A percentile compares a stretch with the other conserved stretches of the same genome.
phyloP scores from a whole-genome alignment of 2,113 vertebrate species.

The Pituophis catenifer region DNA sequence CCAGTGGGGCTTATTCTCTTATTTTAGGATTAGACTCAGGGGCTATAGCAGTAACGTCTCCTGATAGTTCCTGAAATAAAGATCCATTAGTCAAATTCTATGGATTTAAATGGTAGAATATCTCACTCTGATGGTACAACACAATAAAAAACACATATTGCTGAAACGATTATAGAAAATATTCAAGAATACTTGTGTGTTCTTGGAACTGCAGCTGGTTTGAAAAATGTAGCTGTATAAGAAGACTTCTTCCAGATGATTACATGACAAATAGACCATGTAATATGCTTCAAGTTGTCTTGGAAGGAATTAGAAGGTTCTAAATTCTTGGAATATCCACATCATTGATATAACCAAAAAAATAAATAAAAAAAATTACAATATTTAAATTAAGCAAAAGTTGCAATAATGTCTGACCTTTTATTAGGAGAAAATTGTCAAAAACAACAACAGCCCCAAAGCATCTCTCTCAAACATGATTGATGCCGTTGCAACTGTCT shows the following conservation, averaged over 20 bases:
- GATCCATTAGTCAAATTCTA: neutral
- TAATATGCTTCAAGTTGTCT: neutral
- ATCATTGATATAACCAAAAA: constrained; percentile 19
- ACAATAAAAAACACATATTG: neutral
- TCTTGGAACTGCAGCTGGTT: neutral
- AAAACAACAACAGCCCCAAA: constrained; percentile 53
- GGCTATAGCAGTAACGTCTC: neutral
- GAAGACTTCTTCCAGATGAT: neutral
- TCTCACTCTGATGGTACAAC: neutral
- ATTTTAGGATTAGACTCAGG: neutral
- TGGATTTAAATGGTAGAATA: neutral
- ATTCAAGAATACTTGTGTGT: neutral
- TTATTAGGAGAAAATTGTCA: constrained; percentile 46
- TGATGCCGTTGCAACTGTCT: constrained; percentile 68
- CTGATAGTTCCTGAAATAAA: neutral
- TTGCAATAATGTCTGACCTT: constrained; percentile 37
- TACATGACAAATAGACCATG: neutral
- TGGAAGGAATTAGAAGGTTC: neutral
- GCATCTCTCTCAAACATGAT: constrained; percentile 62
- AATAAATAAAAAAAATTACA: neutral
- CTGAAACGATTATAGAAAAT: neutral
- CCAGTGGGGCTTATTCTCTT: neutral
- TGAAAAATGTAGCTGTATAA: neutral
- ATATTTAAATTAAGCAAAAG: constrained; percentile 30
- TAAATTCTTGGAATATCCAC: neutral